Base-by-base conservation (phyloP, 1,140 invertebrate genomes). In the Olivierus martensii region DNA sequence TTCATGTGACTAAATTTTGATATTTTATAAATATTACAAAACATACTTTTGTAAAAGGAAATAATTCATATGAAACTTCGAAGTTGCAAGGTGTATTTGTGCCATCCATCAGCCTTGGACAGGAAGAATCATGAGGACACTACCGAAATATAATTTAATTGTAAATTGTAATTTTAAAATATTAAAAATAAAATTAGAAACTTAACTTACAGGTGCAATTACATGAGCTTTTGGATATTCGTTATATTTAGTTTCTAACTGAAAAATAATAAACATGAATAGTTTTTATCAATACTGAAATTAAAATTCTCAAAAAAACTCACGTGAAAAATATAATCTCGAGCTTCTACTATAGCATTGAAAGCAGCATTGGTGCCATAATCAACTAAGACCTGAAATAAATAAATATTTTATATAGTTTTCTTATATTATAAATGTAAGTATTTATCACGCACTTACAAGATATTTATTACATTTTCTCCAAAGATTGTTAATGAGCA, bases 311-410 rank as follows among this genome's bases (percentile, higher is more conserved):
- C 28, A 64, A 28, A 28, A 28, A 45, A 15, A 12, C 35, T 54
- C 28, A 64, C 47, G 28, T 67, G 47, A 10, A 70, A 49, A 6
- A 73, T 49, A 51, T 63, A 64, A 39, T 72, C 65, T 49, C 70
- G 56, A n/a, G 72, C 71, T 59, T 74, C 72, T 45, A 67, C 17
- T 14, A 73, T 61, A n/a, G 65, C 39, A 17, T 46, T 49, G 56
- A 83, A 92, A 7, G 88, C 89, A 41, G 79, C 77, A 60, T 78
- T 81, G 0, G 80, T 82, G 6, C 91, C 91, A 60, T 82, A 74
- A 70, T 95, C 90, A 12, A 90, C 76, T 38, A 95, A 71, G 36
- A 95, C 61, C 66, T 67, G 48, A 6, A 9, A 28, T 9, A 28
- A n/a, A n/a, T n/a, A n/a, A n/a, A n/a, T n/a, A n/a, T n/a, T n/a